Conservation (phyloP, 2,888 invertebrate genomes). For the Ptilodon capucinus region DNA sequence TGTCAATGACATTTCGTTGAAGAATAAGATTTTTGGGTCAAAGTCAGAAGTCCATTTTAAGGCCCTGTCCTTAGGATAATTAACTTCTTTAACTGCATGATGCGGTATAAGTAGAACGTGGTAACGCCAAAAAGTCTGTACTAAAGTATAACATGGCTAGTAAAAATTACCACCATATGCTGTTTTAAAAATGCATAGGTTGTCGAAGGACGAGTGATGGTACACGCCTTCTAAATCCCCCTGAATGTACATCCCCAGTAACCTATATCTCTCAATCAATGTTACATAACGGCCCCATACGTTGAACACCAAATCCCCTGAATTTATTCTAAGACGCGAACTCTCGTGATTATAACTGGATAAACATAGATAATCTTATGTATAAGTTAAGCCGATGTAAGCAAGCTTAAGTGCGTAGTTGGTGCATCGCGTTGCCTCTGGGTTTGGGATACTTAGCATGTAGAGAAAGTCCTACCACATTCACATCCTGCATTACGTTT, state of each 20-base stretch:
- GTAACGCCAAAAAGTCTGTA: too few species aligned
- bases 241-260: neutral
- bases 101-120: too few species aligned
- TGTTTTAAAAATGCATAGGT: neutral
- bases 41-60: too few species aligned
- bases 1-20: too few species aligned
- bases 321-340: constrained; percentile 35
- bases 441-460: constrained; percentile 36
- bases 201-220: neutral
- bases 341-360: constrained; percentile 35
- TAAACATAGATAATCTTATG: constrained; percentile 28
- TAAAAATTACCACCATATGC: neutral
- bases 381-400: constrained; percentile 37
- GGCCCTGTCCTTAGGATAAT: too few species aligned
- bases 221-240: neutral
- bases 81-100: too few species aligned
- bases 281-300: constrained; percentile 25
- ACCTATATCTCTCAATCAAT: constrained; percentile 19
- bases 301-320: constrained; percentile 34
- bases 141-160: too few species aligned
- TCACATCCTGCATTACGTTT: too few species aligned
- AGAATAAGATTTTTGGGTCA: too few species aligned
- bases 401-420: constrained; percentile 31
- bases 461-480: too few species aligned
- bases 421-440: constrained; percentile 34